Conservation (phyloP, 2,113 vertebrate species). For the Ictalurus punctatus region DNA sequence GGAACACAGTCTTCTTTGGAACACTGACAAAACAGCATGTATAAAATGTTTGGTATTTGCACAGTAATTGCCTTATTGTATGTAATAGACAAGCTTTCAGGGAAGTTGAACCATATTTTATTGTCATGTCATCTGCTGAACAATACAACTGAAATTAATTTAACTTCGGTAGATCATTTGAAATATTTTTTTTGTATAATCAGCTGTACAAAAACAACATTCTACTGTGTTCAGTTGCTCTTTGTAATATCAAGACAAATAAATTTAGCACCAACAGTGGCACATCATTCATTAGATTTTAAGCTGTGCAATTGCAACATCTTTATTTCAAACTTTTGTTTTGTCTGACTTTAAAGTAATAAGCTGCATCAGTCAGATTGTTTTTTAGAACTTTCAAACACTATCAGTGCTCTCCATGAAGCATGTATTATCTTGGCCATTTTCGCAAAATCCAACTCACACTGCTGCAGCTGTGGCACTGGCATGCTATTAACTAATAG, state of each 20-base stretch:
- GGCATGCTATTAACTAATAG: background rate
- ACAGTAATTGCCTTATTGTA: background rate
- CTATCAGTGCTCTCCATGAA: background rate
- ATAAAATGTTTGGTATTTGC: conserved; percentile 20
- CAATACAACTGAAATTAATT: background rate
- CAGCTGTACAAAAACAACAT: background rate
- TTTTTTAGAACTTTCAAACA: background rate
- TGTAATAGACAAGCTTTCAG: conserved; percentile 13
- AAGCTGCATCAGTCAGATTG: background rate
- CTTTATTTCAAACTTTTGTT: background rate
- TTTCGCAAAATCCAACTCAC: background rate
- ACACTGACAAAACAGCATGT: background rate
- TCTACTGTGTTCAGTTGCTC: background rate
- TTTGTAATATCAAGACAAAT: background rate
- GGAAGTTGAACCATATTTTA: background rate
- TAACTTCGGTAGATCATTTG: background rate
- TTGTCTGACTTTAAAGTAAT: background rate
- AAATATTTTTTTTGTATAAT: background rate
- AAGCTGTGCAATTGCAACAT: background rate
- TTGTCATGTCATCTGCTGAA: background rate
- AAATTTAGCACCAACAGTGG: background rate
- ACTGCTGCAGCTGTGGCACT: background rate
- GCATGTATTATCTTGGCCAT: background rate
- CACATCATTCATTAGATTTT: background rate
- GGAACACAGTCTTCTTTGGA: background rate